Evolutionary conservation across 1,140 invertebrate genomes (phyloP).

Genomic region (Dendrolimus kikuchii): DNA sequence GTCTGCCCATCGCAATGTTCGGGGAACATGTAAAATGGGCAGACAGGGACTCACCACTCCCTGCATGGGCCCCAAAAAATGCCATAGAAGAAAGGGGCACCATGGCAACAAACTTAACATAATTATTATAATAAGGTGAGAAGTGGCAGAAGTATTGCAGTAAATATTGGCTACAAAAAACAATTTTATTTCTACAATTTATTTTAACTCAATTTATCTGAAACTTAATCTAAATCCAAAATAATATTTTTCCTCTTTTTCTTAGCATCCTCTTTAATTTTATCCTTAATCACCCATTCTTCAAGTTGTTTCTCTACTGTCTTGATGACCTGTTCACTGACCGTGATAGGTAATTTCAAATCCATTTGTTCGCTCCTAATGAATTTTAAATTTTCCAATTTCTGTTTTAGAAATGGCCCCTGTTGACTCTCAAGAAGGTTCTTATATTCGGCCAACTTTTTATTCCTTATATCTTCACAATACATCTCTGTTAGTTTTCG

Average conservation of each 20-base stretch:
- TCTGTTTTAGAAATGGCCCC: conserved; percentile 76
- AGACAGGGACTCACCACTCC: too few relatives aligned
- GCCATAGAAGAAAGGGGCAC: too few relatives aligned
- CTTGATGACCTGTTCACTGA: conserved; percentile 78
- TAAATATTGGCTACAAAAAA: background rate
- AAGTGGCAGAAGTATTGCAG: too few relatives aligned
- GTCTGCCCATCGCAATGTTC: too few relatives aligned
- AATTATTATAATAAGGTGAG: background rate
- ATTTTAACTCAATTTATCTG: conserved; percentile 6
- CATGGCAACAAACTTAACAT: too few relatives aligned
- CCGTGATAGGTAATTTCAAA: conserved; percentile 75
- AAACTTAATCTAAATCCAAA: conserved; percentile 16
- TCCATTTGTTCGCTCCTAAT: conserved; percentile 81
- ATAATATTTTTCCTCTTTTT: conserved; percentile 48
- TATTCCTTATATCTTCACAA: conserved; percentile 77
- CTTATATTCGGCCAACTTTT: conserved; percentile 78
- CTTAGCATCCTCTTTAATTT: conserved; percentile 50
- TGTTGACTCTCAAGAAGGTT: conserved; percentile 77
- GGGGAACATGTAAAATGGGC: too few relatives aligned
- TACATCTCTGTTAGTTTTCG: conserved; percentile 77
- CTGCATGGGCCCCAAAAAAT: too few relatives aligned
- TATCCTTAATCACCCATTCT: conserved; percentile 50
- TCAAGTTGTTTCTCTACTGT: conserved; percentile 72
- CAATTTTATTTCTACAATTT: conserved; percentile 1
- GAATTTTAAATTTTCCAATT: conserved; percentile 76